These are phyloP conservation scores for Cantharis lateralis DNA, from an alignment of 2,888 invertebrate genomes.

Conservation along the genomic window DNA sequence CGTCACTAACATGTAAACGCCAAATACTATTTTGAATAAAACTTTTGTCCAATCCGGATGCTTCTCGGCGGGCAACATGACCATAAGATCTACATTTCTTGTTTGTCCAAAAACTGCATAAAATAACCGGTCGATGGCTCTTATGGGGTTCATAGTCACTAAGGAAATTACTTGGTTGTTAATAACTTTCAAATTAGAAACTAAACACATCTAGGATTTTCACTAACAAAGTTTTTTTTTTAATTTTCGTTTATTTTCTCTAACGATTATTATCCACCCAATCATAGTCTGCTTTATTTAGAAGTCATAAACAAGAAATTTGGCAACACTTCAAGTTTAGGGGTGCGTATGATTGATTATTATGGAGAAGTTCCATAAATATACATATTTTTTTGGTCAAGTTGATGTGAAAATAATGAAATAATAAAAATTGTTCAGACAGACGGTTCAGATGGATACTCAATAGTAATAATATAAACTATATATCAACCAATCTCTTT, in stretches of 20 bases:
- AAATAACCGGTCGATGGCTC: slow-evolving; percentile 96
- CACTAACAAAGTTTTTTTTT: neutral
- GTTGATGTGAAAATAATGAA: too few relatives aligned
- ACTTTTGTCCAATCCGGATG: slow-evolving; percentile 83
- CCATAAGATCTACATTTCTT: slow-evolving; percentile 75
- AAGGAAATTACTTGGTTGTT: slow-evolving; percentile 48
- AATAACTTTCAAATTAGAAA: neutral
- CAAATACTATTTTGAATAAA: slow-evolving; percentile 90
- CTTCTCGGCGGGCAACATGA: slow-evolving; percentile 49
- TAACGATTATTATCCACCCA: neutral
- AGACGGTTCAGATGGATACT: too few relatives aligned
- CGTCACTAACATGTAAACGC: slow-evolving; percentile 96
- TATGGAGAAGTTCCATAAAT: too few relatives aligned
- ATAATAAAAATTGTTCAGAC: too few relatives aligned
- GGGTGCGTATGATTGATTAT: too few relatives aligned
- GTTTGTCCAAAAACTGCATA: slow-evolving; percentile 97
- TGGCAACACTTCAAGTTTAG: neutral
- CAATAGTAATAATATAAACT: too few relatives aligned
- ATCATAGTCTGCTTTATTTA: neutral
- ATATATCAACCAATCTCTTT: too few relatives aligned
- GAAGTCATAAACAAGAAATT: neutral
- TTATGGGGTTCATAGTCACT: slow-evolving; percentile 85
- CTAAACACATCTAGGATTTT: neutral
- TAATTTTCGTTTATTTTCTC: neutral
- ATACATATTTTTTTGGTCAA: too few relatives aligned